These are phyloP conservation scores for Blera fallax DNA, from an alignment of 2,888 invertebrate genomes.

Conservation along the genomic window DNA sequence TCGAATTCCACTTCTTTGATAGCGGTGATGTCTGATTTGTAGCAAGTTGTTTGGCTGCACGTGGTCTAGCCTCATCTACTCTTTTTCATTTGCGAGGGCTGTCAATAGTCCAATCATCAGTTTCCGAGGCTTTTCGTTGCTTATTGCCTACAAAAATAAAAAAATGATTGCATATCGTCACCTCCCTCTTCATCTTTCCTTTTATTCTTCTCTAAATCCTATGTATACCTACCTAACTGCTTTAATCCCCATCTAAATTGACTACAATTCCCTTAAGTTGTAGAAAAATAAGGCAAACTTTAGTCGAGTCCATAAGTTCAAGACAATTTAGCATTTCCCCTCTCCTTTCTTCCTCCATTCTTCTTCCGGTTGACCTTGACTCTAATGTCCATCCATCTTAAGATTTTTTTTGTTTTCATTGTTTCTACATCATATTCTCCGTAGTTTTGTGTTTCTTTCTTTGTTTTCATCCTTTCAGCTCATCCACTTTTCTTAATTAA, in stretches of 20 bases:
- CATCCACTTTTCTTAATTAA: slow-evolving; percentile 62
- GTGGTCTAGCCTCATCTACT: too few species aligned
- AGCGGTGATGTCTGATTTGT: too few species aligned
- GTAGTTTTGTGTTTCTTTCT: neutral
- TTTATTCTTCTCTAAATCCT: too few species aligned
- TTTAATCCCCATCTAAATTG: neutral
- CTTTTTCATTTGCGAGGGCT: too few species aligned
- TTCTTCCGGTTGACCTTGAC: slow-evolving; percentile 3
- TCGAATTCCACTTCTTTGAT: too few species aligned
- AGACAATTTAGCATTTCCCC: neutral
- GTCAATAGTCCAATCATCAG: too few species aligned
- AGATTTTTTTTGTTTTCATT: neutral
- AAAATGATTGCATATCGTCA: too few species aligned
- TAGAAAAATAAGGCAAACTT: neutral
- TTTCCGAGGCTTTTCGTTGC: too few species aligned
- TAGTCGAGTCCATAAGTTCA: neutral
- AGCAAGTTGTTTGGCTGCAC: too few species aligned
- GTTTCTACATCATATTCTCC: neutral
- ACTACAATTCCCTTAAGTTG: neutral
- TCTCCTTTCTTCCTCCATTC: neutral
- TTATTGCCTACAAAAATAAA: too few species aligned
- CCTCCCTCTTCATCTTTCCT: too few species aligned
- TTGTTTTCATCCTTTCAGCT: neutral
- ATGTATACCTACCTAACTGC: too few species aligned
- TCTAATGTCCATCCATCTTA: slow-evolving; percentile 19